Base-by-base conservation (phyloP, 2,888 invertebrate species). In the Agonopterix subpropinquella region DNA sequence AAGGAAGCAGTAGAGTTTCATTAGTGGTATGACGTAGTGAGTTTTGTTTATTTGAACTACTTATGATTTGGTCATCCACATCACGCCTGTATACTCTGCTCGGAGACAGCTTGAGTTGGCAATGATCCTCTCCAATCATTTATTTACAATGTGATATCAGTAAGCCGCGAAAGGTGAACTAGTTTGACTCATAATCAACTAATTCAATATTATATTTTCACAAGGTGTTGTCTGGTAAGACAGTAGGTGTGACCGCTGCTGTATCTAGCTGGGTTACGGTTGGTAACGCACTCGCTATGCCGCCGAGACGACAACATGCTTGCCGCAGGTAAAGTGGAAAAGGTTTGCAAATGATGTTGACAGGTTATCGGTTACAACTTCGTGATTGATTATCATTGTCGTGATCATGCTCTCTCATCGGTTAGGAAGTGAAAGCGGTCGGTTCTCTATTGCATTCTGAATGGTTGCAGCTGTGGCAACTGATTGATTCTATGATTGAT, bases 141-240 rank as follows among this genome's bases (percentile, higher is more conserved):
- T 73, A 77, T 73, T 64, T 68, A 66, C 65, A 70, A 71, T 64
- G 68, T 73, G 63, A 73, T 77, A 74, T 76, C 65, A 62, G 66
- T 70, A 67, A 68, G 66, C 75, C 66, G 67, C 71, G 58, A 69
- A 70, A 75, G 82, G 81, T 73, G 76, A 70, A 73, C 71, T 74
- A 78, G 77, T 75, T 73, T 80, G 78, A 83, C 80, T 80, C 78
- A 84, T 81, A 86, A 87, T 85, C 85, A 80, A 87, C 88, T 88
- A 88, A 88, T 88, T 79, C 72, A 47, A 45, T 87, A 75, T 87
- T 88, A 86, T 87, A 85, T 85, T 87, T 87, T 86, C 84, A 87
- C 82, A 87, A 88, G 88, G 88, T 88, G 81, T 86, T 87, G 86
- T 85, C 87, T 87, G 84, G 81, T 87, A 87, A 85, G 85, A 87